Conservation (phyloP, 2,797 vertebrate species). For the Prunella strophiata region DNA sequence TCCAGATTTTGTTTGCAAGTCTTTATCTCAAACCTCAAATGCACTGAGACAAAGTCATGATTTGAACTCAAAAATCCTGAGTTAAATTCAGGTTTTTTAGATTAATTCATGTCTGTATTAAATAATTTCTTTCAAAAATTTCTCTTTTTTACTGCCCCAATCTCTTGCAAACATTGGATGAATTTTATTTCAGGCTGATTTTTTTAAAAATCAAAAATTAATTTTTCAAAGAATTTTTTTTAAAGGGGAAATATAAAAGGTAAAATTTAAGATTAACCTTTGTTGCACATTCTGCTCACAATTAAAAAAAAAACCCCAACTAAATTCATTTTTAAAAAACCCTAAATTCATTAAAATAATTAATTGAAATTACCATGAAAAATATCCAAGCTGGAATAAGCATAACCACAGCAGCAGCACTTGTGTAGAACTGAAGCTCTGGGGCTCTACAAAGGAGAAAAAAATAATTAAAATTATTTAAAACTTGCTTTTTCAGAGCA, state of each 20-base stretch:
- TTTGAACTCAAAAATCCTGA: neutral
- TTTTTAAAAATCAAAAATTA: neutral
- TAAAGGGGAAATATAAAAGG: neutral
- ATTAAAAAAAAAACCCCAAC: neutral
- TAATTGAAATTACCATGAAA: conserved; percentile 82
- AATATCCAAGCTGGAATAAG: conserved; percentile 95
- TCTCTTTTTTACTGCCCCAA: neutral
- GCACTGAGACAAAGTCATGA: neutral
- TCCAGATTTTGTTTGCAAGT: neutral
- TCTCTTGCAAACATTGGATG: neutral
- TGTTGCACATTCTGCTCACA: neutral
- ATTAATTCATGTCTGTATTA: neutral
- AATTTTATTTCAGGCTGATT: neutral
- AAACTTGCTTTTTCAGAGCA: neutral
- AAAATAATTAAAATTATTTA: neutral
- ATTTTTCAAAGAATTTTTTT: neutral
- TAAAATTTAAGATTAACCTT: neutral
- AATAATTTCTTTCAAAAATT: neutral
- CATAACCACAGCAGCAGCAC: conserved; percentile 91
- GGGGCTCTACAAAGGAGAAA: conserved; percentile 80
- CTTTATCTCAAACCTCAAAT: neutral
- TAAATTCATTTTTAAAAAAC: neutral
- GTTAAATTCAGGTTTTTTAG: neutral
- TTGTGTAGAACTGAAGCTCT: conserved; percentile 97
- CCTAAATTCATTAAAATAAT: neutral